These are phyloP conservation scores for Branchipolynoe longqiensis DNA, from an alignment of 2,888 invertebrate species.

Conservation along the genomic window DNA sequence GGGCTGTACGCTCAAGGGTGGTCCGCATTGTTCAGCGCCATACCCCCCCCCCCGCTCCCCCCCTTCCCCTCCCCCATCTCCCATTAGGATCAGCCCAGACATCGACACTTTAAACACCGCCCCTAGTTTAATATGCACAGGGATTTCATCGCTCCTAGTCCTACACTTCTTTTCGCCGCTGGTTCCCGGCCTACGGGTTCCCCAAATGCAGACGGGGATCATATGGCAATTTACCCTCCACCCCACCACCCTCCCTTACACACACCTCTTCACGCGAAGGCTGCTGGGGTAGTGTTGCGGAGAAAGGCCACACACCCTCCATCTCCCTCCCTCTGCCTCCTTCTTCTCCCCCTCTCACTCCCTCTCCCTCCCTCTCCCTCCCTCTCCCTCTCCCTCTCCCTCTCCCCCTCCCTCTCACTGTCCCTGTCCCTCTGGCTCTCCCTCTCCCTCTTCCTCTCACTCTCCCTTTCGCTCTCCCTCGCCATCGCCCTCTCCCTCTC, in stretches of 20 bases:
- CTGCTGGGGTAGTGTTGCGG: no score
- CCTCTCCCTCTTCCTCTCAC: no score
- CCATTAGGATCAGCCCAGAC: conserved; percentile 52
- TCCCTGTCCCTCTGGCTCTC: no score
- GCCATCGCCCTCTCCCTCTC: not conserved
- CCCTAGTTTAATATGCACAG: conserved; percentile 38
- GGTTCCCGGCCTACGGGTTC: not conserved
- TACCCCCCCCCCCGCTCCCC: no score
- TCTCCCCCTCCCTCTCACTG: no score
- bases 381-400: conserved; percentile 2
- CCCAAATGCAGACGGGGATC: not conserved
- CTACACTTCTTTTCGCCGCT: not conserved
- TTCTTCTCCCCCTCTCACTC: not conserved
- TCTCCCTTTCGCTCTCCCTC: no score
- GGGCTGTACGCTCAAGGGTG: conserved; percentile 12
- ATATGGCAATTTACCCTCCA: no score
- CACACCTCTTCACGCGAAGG: no score
- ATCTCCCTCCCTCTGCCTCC: no score
- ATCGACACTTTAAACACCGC: conserved; percentile 8
- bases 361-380: conserved; percentile 1
- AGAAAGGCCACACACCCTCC: no score
- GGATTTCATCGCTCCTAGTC: conserved; percentile 13
- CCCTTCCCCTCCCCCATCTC: no score
- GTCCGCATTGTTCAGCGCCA: not conserved
- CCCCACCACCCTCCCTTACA: no score